These are phyloP conservation scores for Elymnias hypermnestra DNA, from an alignment of 1,140 invertebrate genomes.

Conservation along the genomic window DNA sequence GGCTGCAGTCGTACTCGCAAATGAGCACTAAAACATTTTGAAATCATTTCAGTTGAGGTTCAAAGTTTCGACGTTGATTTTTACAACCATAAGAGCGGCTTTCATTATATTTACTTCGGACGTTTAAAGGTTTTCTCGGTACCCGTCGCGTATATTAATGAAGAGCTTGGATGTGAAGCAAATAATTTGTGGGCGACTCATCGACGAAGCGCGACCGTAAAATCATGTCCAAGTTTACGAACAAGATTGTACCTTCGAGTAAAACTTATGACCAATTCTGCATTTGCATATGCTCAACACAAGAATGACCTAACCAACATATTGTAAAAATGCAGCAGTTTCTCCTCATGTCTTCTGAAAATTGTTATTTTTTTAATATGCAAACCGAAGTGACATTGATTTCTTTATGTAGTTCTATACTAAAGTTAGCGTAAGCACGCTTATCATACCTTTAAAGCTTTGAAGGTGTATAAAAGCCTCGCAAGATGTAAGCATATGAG, in stretches of 20 bases:
- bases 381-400: too few species aligned
- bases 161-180: constrained; percentile 40
- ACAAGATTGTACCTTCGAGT: constrained; percentile 30
- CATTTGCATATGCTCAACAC: constrained; percentile 7
- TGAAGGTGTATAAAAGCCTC: too few species aligned
- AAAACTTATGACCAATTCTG: constrained; percentile 14
- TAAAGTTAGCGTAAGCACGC: too few species aligned
- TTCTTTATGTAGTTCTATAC: too few species aligned
- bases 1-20: constrained; percentile 1
- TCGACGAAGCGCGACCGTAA: constrained; percentile 38
- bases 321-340: too few species aligned
- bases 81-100: constrained; percentile 15
- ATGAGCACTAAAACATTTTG: constrained; percentile 16
- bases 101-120: constrained; percentile 12
- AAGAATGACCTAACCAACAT: too few species aligned
- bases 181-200: constrained; percentile 46
- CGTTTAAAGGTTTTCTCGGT: constrained; percentile 50
- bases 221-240: constrained; percentile 13
- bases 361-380: too few species aligned
- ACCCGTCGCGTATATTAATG: constrained; percentile 62
- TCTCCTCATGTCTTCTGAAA: too few species aligned
- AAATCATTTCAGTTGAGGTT: constrained; percentile 5
- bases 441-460: too few species aligned
- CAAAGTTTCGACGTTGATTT: constrained; percentile 12
- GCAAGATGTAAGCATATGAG: too few species aligned